These are phyloP conservation scores for Nephila pilipes DNA, from an alignment of 1,140 invertebrate species.

Conservation along the genomic window DNA sequence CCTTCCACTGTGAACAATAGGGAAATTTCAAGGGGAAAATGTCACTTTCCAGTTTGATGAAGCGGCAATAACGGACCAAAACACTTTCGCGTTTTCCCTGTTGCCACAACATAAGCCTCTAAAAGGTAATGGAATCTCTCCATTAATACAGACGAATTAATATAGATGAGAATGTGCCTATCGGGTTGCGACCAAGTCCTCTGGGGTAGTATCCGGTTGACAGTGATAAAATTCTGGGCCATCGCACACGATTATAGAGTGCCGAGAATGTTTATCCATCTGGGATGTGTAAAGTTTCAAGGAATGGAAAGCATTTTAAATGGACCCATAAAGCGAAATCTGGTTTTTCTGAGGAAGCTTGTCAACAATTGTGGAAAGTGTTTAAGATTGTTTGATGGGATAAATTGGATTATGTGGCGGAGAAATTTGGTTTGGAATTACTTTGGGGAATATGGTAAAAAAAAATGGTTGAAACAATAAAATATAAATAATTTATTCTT, in stretches of 20 bases:
- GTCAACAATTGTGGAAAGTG: neutral
- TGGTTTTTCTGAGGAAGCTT: neutral
- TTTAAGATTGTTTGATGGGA: neutral
- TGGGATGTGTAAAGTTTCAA: slow-evolving; percentile 42
- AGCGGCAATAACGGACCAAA: neutral
- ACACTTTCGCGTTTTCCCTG: slow-evolving; percentile 23
- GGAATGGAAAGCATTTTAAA: neutral
- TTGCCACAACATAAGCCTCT: neutral
- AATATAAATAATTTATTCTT: no score
- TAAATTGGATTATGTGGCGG: neutral
- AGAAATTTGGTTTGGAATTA: neutral
- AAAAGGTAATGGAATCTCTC: slow-evolving; percentile 38
- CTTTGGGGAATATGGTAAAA: neutral
- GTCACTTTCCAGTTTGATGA: neutral
- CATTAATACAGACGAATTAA: slow-evolving; percentile 50
- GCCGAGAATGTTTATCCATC: slow-evolving; percentile 42
- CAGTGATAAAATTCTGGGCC: slow-evolving; percentile 36
- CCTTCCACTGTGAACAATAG: neutral
- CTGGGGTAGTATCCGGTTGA: slow-evolving; percentile 2
- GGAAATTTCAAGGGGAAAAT: neutral
- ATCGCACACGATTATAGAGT: neutral
- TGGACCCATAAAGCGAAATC: neutral
- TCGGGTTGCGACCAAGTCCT: slow-evolving; percentile 6
- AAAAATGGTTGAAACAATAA: no score
- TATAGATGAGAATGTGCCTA: slow-evolving; percentile 39